Evolutionary conservation across 2,888 invertebrate genomes (phyloP), one percentile per base, ranked within the genome.

Genomic region (Drosophila longiperda): DNA sequence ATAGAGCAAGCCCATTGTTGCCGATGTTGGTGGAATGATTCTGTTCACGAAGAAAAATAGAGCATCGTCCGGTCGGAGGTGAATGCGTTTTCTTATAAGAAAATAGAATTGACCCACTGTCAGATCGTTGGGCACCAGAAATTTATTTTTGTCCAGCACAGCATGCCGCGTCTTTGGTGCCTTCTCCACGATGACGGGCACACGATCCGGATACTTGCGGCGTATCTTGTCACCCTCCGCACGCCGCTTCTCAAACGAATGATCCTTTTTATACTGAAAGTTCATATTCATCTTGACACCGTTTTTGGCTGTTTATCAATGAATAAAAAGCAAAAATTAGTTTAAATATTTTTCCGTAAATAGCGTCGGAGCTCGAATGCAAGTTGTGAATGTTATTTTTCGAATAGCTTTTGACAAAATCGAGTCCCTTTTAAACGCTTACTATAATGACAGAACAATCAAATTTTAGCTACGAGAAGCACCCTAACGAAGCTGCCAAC

Each of bases 81-180:
- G 98, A 91, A 99, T 98, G 85, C 99, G 95, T 93, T 99, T 99
- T 71, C 99, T 95, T 92, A 99, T 99, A 89, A 99, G 94, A 93
- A 98, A 99, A 93, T 99, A 99, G 93, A 99, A 99, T 93, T 99
- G 99, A 36, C 99, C 98, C 68, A 98, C 98, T 32, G 99, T 99
- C 90, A 99, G 94, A 93, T 99, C 99, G 60, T 97, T 97, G 62
- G 98, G 98, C 80, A 99, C 98, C 92, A 99, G 94, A 93, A 98
- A 99, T 92, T 99, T 99, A 94, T 98, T 99, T 94, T 99, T 99
- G 93, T 99, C 98, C 93, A 99, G 94, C 93, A 98, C 97, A 73
- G 97, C 97, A 91, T 99, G 96, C 82, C 97, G 95, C 60, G 98
- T 97, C 93, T 98, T 98, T 48, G 98, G 98, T 23, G 98, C 98